Base-by-base conservation (phyloP, 2,113 vertebrate species). In the Thalassarche chlororhynchos region DNA sequence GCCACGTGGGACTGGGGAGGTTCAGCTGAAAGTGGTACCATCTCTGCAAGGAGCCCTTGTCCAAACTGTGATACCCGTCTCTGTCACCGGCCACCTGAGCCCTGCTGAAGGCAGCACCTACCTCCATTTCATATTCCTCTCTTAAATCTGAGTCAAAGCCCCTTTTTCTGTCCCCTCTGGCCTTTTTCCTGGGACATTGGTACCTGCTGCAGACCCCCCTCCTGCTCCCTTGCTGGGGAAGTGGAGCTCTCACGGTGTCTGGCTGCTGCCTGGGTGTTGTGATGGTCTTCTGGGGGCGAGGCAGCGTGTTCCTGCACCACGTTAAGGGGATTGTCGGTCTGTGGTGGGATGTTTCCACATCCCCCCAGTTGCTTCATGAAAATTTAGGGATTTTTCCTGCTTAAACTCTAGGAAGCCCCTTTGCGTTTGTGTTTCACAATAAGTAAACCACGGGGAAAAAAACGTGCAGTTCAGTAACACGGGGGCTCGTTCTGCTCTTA, bases 371-470 rank as follows among this genome's bases (percentile, higher is more conserved):
- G 31, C 74, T 55, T 85, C 1, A 1, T 74, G 90, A 65, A 92
- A 89, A 82, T 20, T 5, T 66, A 32, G 17, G 10, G 6, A 19
- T 76, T 88, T 79, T 87, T 52, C 54, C 57, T 18, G 2, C 18
- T 78, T 52, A 16, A 93, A 21, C 11, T 86, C 46, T 36, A 52
- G 38, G 54, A 25, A 70, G 24, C 26, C 21, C 46, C n/a, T 89
- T 70, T 75, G 65, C 36, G 49, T 66, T 58, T 85, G 46, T 54
- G 28, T 75, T 96, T 97, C 57, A 81, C 78, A 72, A n/a, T 64
- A 84, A 85, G 40, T 87, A 92, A 96, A 88, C 69, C 74, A 62
- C 9, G 29, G 32, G 40, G 42, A 36, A 77, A 90, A 97, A 91
- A 79, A n/a, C 47, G 34, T 31, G 26, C 24, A 19, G 80, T 96